Evolutionary conservation across 2,797 vertebrate genomes (phyloP), one percentile per base, ranked within the genome.

Genomic region (Melanotaenia boesemani): DNA sequence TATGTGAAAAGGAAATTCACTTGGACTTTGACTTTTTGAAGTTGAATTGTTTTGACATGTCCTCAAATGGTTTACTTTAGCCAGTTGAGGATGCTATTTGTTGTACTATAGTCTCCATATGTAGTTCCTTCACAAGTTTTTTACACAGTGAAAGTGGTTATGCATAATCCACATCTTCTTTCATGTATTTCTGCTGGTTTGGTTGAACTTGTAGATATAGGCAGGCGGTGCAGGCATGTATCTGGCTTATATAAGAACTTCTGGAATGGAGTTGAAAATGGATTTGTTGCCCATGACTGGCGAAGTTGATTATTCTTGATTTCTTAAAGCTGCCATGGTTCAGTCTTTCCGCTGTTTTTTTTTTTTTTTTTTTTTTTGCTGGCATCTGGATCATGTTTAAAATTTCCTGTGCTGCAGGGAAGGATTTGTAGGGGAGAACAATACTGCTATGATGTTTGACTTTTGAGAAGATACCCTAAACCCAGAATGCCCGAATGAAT

Each of bases 371-470:
- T 69, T 56, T 58, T 65, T 10, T 54, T 26, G 11, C 50, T 54
- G 46, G 39, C 55, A 56, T 56, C 50, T 67, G 10, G 59, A 41
- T 60, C 30, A 0, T 61, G n/a, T 69, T 71, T 48, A 18, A 1
- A 34, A 41, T 44, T 54, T 52, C 50, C 7, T 24, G n/a, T 7
- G n/a, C 36, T 39, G 36, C n/a, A 57, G 26, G 30, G 16, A 55
- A 62, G 8, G 13, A 6, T 61, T 68, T 5, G 46, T 55, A 73
- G 41, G 63, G 50, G 44, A 62, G 26, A 18, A 36, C 44, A 58
- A 32, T 32, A 57, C 54, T 86, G 74, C 76, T 62, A 10, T 74
- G 74, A 82, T 22, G 18, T 61, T 66, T 82, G 18, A 61, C 62
- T 82, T 83, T 78, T 70, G 77, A 74, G 24, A 62, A 34, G 46